Evolutionary conservation across 2,888 invertebrate species (phyloP), one percentile per base, ranked within the genome.

Genomic region (Leptopterna dolabrata): DNA sequence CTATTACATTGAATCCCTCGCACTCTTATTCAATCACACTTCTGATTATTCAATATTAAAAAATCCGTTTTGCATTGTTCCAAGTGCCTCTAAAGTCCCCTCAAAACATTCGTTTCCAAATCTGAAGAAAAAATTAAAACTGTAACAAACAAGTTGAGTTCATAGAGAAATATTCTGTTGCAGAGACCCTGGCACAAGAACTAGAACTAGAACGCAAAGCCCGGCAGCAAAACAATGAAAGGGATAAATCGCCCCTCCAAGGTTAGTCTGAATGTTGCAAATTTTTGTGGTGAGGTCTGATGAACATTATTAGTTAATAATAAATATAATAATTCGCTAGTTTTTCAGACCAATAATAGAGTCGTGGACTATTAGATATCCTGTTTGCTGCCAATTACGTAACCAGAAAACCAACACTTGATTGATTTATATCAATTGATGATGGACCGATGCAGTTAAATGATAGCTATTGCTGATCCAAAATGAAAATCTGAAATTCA

Each of bases 131-230:
- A 51, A 51, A 51, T n/a, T 13, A 1, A 16, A 16, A 13, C 13
- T 47, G 76, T 24, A 30, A 6, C 13, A 45, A 78, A 78, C 3
- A 13, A 45, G n/a, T 45, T 73, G 73, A 36, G 47, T 47, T 85
- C 85, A 85, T 76, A 47, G 29, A 76, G 51, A 85, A 85, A 43
- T 73, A 73, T 85, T 85, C 27, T 86, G 83, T 88, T 89, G 89
- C 94, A 97, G 97, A 97, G 93, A 95, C 96, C 88, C 93, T 97
- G 91, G 96, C 96, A 90, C 96, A 96, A 92, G 97, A 97, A 93
- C 93, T 97, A 91, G 97, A 97, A 93, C 94, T 96, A 94, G 97
- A 97, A 92, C 94, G 97, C 92, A 97, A 97, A 92, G 90, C 89
- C 80, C 89, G 89, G 88, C 90, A 91, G 88, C 90, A 90, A 87